phyloP scores from a whole-genome alignment of 2,113 vertebrate genomes.

The Lethenteron camtschaticum region DNA sequence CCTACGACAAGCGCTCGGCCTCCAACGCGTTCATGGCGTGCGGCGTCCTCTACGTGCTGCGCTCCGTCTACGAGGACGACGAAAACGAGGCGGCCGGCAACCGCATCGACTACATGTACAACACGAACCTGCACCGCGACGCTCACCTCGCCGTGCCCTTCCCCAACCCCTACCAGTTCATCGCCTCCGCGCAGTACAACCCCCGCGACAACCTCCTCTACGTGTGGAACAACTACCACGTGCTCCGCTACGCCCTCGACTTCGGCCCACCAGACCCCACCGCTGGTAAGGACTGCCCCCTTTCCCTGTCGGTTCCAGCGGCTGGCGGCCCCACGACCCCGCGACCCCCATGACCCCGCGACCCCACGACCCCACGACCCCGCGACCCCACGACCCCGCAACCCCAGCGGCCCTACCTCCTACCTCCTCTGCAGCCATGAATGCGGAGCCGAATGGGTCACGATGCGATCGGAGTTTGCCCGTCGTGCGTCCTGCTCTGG shows the following conservation, averaged over 20 bases:
- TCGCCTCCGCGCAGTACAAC: constrained; percentile 81
- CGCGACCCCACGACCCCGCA: no score
- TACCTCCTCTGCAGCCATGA: no score
- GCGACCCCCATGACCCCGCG: no score
- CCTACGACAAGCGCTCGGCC: constrained; percentile 67
- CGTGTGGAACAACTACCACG: constrained; percentile 85
- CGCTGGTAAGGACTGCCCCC: constrained; percentile 23
- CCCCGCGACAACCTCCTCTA: constrained; percentile 82
- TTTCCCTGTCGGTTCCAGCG: no score
- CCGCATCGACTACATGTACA: constrained; percentile 60
- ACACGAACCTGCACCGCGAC: constrained; percentile 54
- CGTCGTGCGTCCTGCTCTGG: no score
- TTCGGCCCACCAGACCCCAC: constrained; percentile 61
- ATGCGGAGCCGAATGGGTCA: no score
- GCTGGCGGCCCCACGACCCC: no score
- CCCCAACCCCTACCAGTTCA: constrained; percentile 79
- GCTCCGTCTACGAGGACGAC: constrained; percentile 68
- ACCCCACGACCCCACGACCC: no score
- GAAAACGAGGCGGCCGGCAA: constrained; percentile 67
- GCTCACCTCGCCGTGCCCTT: constrained; percentile 44
- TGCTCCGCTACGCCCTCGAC: constrained; percentile 58
- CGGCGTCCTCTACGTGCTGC: constrained; percentile 65
- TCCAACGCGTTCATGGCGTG: constrained; percentile 94
- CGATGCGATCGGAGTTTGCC: no score
- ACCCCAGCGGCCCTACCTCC: no score